These are phyloP conservation scores for Spondyliosoma cantharus DNA, from an alignment of 2,797 vertebrate genomes.

Conservation along the genomic window DNA sequence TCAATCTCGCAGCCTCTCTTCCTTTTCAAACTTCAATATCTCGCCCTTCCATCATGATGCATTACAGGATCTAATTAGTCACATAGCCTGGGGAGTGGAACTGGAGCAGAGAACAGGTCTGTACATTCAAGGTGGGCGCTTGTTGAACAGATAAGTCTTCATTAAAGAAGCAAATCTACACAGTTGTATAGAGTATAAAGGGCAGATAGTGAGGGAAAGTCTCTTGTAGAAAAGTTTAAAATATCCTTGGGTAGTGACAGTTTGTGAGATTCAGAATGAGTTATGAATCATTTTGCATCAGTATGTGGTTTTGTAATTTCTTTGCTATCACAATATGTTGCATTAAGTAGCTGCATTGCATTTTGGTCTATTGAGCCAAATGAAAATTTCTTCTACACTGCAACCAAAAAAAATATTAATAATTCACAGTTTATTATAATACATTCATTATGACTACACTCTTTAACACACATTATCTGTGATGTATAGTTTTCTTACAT, in stretches of 20 bases:
- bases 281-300: background rate
- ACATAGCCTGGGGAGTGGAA: slow-evolving; percentile 41
- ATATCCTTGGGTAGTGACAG: background rate
- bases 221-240: background rate
- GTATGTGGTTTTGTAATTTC: background rate
- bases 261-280: background rate
- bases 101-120: slow-evolving; percentile 45
- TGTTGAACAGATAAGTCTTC: slow-evolving; percentile 47
- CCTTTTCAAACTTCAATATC: slow-evolving; percentile 73
- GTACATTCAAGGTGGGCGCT: slow-evolving; percentile 51
- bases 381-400: background rate
- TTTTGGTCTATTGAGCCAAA: background rate
- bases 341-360: background rate
- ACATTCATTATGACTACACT: too few relatives aligned
- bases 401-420: background rate
- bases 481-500: too few relatives aligned
- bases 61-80: slow-evolving; percentile 74
- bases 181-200: background rate
- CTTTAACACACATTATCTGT: too few relatives aligned
- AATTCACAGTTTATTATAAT: too few relatives aligned
- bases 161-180: slow-evolving; percentile 43
- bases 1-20: slow-evolving; percentile 71
- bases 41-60: slow-evolving; percentile 59
- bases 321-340: background rate
- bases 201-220: background rate